These are phyloP conservation scores for Hiodon tergisus DNA, from an alignment of 2,113 vertebrate genomes.

Conservation along the genomic window DNA sequence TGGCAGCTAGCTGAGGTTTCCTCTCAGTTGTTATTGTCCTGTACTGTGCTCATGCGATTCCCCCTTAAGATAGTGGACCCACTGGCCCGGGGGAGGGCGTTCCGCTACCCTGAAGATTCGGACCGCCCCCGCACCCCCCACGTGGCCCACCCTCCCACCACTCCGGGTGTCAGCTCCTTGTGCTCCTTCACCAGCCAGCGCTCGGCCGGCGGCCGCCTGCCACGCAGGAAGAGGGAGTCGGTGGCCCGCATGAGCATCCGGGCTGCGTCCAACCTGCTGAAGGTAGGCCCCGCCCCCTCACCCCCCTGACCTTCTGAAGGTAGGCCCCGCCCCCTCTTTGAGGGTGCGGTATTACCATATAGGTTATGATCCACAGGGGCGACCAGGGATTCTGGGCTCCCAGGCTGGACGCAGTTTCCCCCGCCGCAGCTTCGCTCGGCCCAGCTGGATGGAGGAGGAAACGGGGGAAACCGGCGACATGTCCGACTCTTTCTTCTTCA, in stretches of 20 bases:
- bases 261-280: slow-evolving; percentile 80
- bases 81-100: slow-evolving; percentile 80
- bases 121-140: slow-evolving; percentile 75
- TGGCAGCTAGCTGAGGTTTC: not conserved
- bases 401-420: slow-evolving; percentile 55
- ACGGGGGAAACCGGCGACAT: slow-evolving; percentile 73
- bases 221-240: slow-evolving; percentile 78
- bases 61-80: slow-evolving; percentile 82
- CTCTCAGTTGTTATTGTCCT: not conserved
- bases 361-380: slow-evolving; percentile 62
- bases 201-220: slow-evolving; percentile 67
- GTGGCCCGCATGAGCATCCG: slow-evolving; percentile 93
- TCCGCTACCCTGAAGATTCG: slow-evolving; percentile 76
- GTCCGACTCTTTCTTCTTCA: slow-evolving; percentile 84
- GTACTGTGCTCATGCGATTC: not conserved
- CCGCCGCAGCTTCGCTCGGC: slow-evolving; percentile 77
- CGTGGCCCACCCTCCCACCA: slow-evolving; percentile 60
- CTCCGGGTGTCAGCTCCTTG: slow-evolving; percentile 76
- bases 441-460: slow-evolving; percentile 88
- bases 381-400: slow-evolving; percentile 66
- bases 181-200: slow-evolving; percentile 81
- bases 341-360: not conserved
- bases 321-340: not conserved
- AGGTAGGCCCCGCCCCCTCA: slow-evolving; percentile 47
- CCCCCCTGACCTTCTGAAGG: not conserved